These are phyloP conservation scores for Alosa sapidissima DNA, from an alignment of 2,797 vertebrate species.

Conservation along the genomic window DNA sequence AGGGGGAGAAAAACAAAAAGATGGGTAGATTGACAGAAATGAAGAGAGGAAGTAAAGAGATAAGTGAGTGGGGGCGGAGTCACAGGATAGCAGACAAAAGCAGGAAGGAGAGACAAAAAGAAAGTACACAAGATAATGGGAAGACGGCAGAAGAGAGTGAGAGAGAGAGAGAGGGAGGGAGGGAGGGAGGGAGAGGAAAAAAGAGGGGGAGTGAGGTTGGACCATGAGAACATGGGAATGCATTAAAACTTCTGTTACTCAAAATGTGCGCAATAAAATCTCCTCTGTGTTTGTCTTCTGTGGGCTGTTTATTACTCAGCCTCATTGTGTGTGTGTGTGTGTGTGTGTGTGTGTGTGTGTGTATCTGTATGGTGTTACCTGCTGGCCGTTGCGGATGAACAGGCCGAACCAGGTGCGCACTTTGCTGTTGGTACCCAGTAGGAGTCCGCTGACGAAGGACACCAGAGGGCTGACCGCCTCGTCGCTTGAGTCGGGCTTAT, in stretches of 20 bases:
- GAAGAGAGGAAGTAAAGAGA: no score
- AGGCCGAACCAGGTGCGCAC: conserved; percentile 99
- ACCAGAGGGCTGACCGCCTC: conserved; percentile 95
- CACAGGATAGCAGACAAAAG: background rate
- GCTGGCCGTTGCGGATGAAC: conserved; percentile 97
- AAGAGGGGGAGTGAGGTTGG: no score
- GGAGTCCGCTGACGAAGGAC: conserved; percentile 93
- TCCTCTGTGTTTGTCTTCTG: background rate
- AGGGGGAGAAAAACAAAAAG: no score
- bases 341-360: background rate
- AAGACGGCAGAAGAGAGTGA: no score
- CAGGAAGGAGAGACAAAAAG: no score
- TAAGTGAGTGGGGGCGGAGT: background rate
- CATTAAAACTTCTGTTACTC: background rate
- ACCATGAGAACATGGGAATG: no score
- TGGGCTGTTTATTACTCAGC: background rate
- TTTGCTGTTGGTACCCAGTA: conserved; percentile 95
- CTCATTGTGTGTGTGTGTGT: background rate
- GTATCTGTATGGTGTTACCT: conserved; percentile 73
- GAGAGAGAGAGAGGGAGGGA: no score
- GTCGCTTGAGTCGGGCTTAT: conserved; percentile 87
- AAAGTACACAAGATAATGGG: background rate
- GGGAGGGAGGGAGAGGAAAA: no score
- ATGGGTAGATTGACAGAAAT: no score
- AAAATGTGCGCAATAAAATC: background rate